Evolutionary conservation across 2,888 invertebrate genomes (phyloP), one percentile per base, ranked within the genome.

Genomic region (Drosophila barbarae): DNA sequence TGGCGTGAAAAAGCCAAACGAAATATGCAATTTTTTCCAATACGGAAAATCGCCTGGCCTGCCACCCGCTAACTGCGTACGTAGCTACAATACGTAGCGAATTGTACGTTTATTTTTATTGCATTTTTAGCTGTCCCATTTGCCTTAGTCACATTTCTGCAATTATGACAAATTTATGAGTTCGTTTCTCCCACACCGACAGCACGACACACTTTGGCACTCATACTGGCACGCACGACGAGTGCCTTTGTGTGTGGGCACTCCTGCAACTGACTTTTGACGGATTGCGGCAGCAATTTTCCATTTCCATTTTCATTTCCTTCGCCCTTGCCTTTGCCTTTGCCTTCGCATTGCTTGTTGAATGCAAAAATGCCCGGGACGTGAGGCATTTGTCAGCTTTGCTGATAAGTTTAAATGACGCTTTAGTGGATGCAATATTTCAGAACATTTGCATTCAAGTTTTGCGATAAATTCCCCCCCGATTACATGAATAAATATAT

Each of bases 131-230:
- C 74, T 68, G 65, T 60, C 70, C 58, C 69, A 71, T 74, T 71
- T 38, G 73, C 61, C 79, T 73, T 76, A 81, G 77, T 84, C 83
- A 82, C 83, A 85, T 77, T 79, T 76, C 66, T 76, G 85, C 85
- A 85, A 84, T 86, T 86, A 86, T 84, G 85, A 82, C 72, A 79
- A 86, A 82, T 82, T 82, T 86, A 82, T 82, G 81, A 82, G 81
- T 86, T 82, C 86, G 74, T 86, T 86, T 84, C 76, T 84, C 86
- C 85, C 86, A 74, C 71, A 71, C 50, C n/a, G 41, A 59, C 55
- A 50, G 49, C 39, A 30, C 42, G 42, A 52, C 44, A 47, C 36
- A 26, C 32, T 15, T 23, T 35, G 26, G 32, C 53, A 50, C 53
- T 47, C 41, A 53, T 26, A 50, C 51, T 35, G 47, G 35, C 47